Evolutionary conservation across 35 echinoderm and acorn worm genomes (phyloP), one percentile per base, ranked within the genome.

Genomic region (Nesometra sesokonis): DNA sequence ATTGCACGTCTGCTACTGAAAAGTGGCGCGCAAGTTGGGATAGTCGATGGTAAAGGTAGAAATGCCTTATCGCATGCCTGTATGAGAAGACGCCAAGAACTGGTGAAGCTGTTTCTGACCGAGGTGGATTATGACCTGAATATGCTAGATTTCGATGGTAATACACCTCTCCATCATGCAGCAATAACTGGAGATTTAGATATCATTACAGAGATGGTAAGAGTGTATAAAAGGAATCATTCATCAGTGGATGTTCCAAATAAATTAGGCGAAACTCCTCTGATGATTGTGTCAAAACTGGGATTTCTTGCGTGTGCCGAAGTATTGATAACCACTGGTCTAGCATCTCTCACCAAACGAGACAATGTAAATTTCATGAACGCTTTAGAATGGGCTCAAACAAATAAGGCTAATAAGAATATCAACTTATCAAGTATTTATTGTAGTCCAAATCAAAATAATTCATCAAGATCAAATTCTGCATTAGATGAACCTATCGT

Each of bases 131-230:
- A 86, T 39, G 77, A 91, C 77, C 36, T 91, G 33, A 78, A 78
- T 36, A 78, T 52, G 57, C 30, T 32, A 32, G 89, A 91, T 78
- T 33, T 79, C 32, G 84, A 91, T 78, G 89, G 89, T 31, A 82
- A 91, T 52, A 81, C 89, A 47, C 84, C 89, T 0, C 77, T 91
- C 40, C 89, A 91, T 35, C 84, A 86, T 38, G 89, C 89, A 30
- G 83, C 84, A 32, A 76, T 37, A 35, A 23, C 36, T 40, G 89
- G 84, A 19, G 47, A 78, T 19, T 30, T 80, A 32, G 89, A 86
- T 17, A 80, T 86, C 31, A 84, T 91, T 19, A 43, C 78, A 13
- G 21, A 38, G 23, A 37, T 91, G 31, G 31, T 86, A 33, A 8
- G 13, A 5, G 36, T 79, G 33, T 82, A 29, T 30, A 27, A 32